Evolutionary conservation across 2,888 invertebrate species (phyloP).

Genomic region (Drosophila mettleri): DNA sequence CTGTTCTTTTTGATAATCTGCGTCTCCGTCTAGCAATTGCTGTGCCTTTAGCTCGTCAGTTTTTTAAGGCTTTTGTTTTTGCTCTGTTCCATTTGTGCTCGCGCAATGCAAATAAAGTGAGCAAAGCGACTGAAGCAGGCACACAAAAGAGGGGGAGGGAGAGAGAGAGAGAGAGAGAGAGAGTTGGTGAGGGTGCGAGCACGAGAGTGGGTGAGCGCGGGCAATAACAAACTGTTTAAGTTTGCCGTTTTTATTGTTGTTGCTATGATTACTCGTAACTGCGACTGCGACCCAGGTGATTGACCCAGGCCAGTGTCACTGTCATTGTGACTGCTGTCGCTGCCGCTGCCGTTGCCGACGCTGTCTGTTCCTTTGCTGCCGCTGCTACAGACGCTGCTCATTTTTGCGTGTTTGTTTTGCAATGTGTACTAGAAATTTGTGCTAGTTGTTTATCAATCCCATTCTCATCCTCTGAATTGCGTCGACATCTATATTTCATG

Average conservation of each 20-base stretch:
- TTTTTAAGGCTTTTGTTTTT: conserved; percentile 26
- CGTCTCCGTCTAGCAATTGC: conserved; percentile 47
- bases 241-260: conserved; percentile 11
- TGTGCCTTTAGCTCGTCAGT: conserved; percentile 24
- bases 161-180: neutral
- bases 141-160: neutral
- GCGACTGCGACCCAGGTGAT: conserved; percentile 72
- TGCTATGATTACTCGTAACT: conserved; percentile 36
- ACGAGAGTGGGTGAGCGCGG: neutral
- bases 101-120: conserved; percentile 49
- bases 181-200: neutral
- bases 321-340: conserved; percentile 35
- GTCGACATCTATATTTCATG: conserved; percentile 34
- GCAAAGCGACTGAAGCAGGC: neutral
- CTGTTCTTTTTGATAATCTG: conserved; percentile 42
- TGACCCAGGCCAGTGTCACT: conserved; percentile 64
- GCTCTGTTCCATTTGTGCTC: conserved; percentile 6
- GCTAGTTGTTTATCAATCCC: conserved; percentile 14
- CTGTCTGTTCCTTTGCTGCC: neutral
- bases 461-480: neutral
- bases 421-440: conserved; percentile 29
- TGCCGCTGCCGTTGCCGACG: neutral
- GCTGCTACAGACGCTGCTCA: conserved; percentile 4
- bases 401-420: conserved; percentile 36
- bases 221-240: conserved; percentile 20